Evolutionary conservation across 2,797 vertebrate species (phyloP), one percentile per base, ranked within the genome.

Genomic region (Chelon labrosus): DNA sequence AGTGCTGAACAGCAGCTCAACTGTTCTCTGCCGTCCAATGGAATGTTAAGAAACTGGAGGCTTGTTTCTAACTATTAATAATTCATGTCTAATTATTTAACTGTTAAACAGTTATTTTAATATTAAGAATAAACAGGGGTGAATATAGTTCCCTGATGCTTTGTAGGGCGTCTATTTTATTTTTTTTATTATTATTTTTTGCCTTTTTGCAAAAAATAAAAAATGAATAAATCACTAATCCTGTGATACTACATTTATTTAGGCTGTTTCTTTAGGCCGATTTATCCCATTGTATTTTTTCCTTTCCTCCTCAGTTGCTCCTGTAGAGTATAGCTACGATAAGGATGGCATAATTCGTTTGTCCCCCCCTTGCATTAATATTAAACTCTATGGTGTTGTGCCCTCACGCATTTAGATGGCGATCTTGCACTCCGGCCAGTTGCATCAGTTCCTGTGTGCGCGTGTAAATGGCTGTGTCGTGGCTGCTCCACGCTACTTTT

Each of bases 361-460:
- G 2, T 38, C 12, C 2, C 7, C 9, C 2, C 38, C 38, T 39
- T 39, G 38, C 38, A 11, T 7, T 39, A 39, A 10, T 10, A 39
- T 39, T 3, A 39, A 39, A 39, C 11, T 19, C 37, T 59, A 0
- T 2, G 11, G 31, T 46, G 51, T 13, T 31, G 13, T 66, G 27
- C 39, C 69, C 20, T 71, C 42, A 35, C 49, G 63, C 76, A 60
- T 73, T 68, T 50, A 62, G 57, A 78, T 66, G 69, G 44, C 57
- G 71, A 76, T 66, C 49, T 50, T n/a, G 38, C 68, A 7, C 63
- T 64, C 51, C 25, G 78, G 65, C 61, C 75, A 84, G 78, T 89
- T 89, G 83, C 86, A 89, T 88, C 86, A 85, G 89, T 85, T 90
- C 89, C 85, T 88, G 90, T 83, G 65, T 64, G 75, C 62, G 85